phyloP scores from a whole-genome alignment of 2,797 vertebrate species.

The Chelmon rostratus region DNA sequence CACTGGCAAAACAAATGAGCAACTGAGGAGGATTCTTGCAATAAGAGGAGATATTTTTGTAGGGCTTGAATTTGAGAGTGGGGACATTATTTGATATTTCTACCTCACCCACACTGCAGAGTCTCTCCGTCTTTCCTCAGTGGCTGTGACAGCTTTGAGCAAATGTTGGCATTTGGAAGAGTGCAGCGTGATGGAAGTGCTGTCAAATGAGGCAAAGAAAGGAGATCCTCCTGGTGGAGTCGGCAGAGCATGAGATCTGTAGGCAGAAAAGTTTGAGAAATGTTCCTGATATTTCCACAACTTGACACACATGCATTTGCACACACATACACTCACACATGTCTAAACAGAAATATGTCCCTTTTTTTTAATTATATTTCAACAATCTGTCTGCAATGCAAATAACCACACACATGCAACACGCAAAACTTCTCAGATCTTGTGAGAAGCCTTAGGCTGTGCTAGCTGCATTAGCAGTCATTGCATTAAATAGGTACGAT shows the following conservation, averaged over 20 bases:
- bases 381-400: background rate
- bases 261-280: slow-evolving; percentile 15
- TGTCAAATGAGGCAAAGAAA: slow-evolving; percentile 34
- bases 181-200: slow-evolving; percentile 25
- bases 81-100: slow-evolving; percentile 19
- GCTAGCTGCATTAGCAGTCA: background rate
- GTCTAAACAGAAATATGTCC: background rate
- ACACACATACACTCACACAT: background rate
- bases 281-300: background rate
- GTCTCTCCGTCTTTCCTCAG: background rate
- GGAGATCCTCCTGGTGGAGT: slow-evolving; percentile 10
- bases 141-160: slow-evolving; percentile 34
- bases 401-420: background rate
- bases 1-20: background rate
- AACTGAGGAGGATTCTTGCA: background rate
- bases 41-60: background rate
- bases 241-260: slow-evolving; percentile 3
- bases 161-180: slow-evolving; percentile 29
- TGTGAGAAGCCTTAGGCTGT: background rate
- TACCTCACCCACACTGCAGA: background rate
- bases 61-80: background rate
- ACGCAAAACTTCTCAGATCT: background rate
- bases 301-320: background rate
- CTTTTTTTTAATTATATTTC: background rate
- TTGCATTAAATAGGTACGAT: background rate